Evolutionary conservation across 2,888 invertebrate genomes (phyloP).

Genomic region (Trichacis sp.): DNA sequence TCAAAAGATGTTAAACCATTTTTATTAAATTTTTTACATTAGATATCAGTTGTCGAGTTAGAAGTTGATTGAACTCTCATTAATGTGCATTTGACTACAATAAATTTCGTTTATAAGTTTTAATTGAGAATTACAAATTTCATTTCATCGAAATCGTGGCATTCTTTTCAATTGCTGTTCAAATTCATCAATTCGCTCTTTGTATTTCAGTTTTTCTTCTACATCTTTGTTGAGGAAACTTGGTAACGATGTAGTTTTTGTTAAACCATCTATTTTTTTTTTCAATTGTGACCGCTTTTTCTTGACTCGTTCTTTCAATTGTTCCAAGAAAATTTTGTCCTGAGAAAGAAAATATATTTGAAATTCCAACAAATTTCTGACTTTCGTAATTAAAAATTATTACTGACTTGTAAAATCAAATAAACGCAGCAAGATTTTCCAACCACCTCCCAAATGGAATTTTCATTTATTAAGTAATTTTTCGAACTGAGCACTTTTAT

Average conservation of each 20-base stretch:
- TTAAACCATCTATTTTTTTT: conserved; percentile 47
- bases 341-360: conserved; percentile 13
- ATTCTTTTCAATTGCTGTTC: conserved; percentile 18
- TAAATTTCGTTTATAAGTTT: too few species aligned
- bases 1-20: too few species aligned
- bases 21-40: too few species aligned
- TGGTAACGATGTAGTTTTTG: conserved; percentile 35
- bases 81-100: too few species aligned
- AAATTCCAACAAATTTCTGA: conserved; percentile 1
- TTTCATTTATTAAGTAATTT: conserved; percentile 40
- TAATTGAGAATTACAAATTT: neutral
- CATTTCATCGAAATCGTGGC: neutral
- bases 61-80: too few species aligned
- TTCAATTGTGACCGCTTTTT: conserved; percentile 46
- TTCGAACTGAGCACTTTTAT: conserved; percentile 42
- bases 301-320: conserved; percentile 42
- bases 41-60: too few species aligned
- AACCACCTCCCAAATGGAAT: conserved; percentile 45
- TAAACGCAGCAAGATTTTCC: conserved; percentile 49
- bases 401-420: conserved; percentile 47
- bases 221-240: conserved; percentile 5
- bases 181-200: neutral
- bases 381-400: neutral
- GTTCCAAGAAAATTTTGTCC: conserved; percentile 28
- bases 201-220: conserved; percentile 13